Percentiles rank a stretch among this genome's conserved stretches.
Conservation (phyloP, 2,888 invertebrate genomes). For the Chironomus riparius region DNA sequence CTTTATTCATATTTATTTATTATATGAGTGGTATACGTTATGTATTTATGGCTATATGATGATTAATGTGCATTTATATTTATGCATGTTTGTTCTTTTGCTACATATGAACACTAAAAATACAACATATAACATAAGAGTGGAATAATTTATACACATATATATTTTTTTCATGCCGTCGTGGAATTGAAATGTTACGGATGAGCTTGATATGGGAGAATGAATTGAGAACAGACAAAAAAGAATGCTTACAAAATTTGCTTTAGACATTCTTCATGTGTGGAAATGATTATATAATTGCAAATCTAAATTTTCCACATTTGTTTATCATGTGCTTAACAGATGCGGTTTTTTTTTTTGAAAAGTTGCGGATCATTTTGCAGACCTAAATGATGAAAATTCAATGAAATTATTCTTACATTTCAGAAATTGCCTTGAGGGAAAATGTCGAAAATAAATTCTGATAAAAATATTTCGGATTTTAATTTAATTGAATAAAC, state of each 20-base stretch:
- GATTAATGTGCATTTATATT: slow-evolving; percentile 26
- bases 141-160: not conserved
- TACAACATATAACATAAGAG: not conserved
- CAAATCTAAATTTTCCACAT: too few species aligned
- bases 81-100: slow-evolving; percentile 12
- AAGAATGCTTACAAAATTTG: not conserved
- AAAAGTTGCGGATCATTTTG: too few species aligned
- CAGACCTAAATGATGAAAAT: too few species aligned
- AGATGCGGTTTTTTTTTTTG: too few species aligned
- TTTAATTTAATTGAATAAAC: too few species aligned
- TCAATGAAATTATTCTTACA: too few species aligned
- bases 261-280: not conserved
- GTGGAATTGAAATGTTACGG: slow-evolving; percentile 11
- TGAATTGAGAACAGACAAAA: too few species aligned
- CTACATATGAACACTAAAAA: not conserved
- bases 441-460: too few species aligned
- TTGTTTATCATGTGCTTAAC: too few species aligned
- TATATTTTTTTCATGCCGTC: slow-evolving; percentile 3
- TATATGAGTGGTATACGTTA: slow-evolving; percentile 3
- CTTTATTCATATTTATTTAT: slow-evolving; percentile 8
- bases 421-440: too few species aligned
- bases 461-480: too few species aligned
- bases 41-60: slow-evolving; percentile 24
- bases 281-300: too few species aligned
- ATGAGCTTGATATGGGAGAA: not conserved